These are phyloP conservation scores for Sthenelais limicola DNA, from an alignment of 2,888 invertebrate species.

Conservation along the genomic window DNA sequence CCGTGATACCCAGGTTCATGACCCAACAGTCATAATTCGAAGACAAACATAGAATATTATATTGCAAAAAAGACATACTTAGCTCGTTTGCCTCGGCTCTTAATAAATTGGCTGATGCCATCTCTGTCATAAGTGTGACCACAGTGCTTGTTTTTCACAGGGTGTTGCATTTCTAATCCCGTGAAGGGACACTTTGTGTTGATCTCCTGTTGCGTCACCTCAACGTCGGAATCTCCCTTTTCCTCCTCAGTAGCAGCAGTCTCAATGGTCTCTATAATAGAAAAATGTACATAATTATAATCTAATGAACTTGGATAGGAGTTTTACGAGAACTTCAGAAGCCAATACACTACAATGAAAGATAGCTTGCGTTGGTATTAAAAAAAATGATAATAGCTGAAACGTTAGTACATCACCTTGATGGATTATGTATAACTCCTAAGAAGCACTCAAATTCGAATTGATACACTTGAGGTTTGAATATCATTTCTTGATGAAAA, in stretches of 20 bases:
- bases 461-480: too few species aligned
- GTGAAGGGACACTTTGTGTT: slow-evolving; percentile 72
- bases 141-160: slow-evolving; percentile 64
- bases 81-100: slow-evolving; percentile 36
- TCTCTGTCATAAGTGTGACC: slow-evolving; percentile 66
- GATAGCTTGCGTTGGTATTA: too few species aligned
- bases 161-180: slow-evolving; percentile 64
- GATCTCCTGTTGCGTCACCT: slow-evolving; percentile 62
- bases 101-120: slow-evolving; percentile 62
- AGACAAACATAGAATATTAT: too few species aligned
- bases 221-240: slow-evolving; percentile 44
- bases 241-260: background rate
- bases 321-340: too few species aligned
- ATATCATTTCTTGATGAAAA: too few species aligned
- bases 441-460: too few species aligned
- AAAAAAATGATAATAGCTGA: too few species aligned
- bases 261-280: slow-evolving; percentile 24
- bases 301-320: slow-evolving; percentile 36
- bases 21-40: too few species aligned
- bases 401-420: too few species aligned
- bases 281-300: slow-evolving; percentile 14
- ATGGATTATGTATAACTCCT: too few species aligned
- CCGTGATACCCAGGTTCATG: too few species aligned
- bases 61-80: slow-evolving; percentile 47
- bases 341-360: too few species aligned